A percentile compares a stretch with the other conserved stretches of the same genome.
Evolutionary conservation across 2,797 vertebrate genomes (phyloP).

Genomic region (Syngnathus acus): DNA sequence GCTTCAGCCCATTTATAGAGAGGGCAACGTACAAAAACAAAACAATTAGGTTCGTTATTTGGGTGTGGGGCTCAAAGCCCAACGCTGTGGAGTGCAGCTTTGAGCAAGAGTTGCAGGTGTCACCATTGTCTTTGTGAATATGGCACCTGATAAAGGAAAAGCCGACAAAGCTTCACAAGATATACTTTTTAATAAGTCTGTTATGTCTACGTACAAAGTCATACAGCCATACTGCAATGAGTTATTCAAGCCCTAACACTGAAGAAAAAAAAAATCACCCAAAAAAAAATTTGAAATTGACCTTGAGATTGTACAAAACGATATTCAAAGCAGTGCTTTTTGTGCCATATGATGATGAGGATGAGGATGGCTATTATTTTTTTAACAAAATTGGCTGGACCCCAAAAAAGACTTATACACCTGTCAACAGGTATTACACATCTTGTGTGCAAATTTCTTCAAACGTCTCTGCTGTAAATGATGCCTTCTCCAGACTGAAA

Average conservation of each 20-base stretch:
- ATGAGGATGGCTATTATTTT: no score
- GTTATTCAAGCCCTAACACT: background rate
- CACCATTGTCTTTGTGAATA: slow-evolving; percentile 42
- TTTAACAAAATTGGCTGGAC: no score
- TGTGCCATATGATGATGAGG: no score
- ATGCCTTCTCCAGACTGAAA: background rate
- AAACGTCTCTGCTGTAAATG: background rate
- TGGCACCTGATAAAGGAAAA: slow-evolving; percentile 12
- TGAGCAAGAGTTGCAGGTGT: slow-evolving; percentile 44
- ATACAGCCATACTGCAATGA: background rate
- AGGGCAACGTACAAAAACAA: slow-evolving; percentile 4
- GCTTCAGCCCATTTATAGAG: slow-evolving; percentile 15
- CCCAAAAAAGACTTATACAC: background rate
- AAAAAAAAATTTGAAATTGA: no score
- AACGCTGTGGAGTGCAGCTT: slow-evolving; percentile 35
- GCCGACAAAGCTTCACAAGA: background rate
- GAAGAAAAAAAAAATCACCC: no score
- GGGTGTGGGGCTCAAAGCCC: background rate
- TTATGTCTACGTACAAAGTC: background rate
- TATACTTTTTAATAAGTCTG: background rate
- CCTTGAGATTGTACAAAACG: no score
- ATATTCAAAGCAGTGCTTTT: no score
- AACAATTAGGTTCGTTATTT: slow-evolving; percentile 14
- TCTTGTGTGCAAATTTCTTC: background rate
- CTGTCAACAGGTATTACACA: background rate